Conservation (phyloP, 2,797 vertebrate species). For the Cyprinella venusta region DNA sequence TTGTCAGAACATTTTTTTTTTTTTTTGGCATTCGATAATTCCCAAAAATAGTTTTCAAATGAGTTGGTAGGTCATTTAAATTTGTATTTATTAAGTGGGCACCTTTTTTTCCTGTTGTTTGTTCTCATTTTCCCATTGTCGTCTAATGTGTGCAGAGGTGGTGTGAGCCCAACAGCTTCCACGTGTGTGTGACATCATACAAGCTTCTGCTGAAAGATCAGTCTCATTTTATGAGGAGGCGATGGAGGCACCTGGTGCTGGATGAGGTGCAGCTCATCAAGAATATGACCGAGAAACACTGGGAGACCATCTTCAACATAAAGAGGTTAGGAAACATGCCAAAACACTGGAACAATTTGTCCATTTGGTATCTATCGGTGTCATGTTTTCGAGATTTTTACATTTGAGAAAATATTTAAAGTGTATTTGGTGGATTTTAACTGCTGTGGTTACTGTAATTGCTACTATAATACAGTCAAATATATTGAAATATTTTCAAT, state of each 20-base stretch:
- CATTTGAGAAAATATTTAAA: background rate
- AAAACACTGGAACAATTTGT: background rate
- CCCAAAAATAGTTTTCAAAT: background rate
- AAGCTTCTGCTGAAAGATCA: slow-evolving; percentile 91
- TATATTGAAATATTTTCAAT: background rate
- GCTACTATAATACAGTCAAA: background rate
- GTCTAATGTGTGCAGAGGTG: slow-evolving; percentile 79
- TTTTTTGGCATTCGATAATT: background rate
- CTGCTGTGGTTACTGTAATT: background rate
- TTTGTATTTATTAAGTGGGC: background rate
- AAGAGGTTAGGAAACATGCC: slow-evolving; percentile 78
- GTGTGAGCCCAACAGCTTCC: slow-evolving; percentile 88
- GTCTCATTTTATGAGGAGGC: slow-evolving; percentile 83
- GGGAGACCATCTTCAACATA: slow-evolving; percentile 88
- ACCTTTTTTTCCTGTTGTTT: background rate
- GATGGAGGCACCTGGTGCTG: slow-evolving; percentile 88
- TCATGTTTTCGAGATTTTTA: background rate
- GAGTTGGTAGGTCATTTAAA: background rate
- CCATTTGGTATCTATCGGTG: background rate
- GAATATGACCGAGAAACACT: slow-evolving; percentile 91
- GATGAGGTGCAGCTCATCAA: slow-evolving; percentile 92
- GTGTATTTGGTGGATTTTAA: background rate
- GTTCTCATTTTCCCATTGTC: slow-evolving; percentile 11
- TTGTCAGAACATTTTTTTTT: background rate
- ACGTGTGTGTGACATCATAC: slow-evolving; percentile 92